Base-by-base conservation (phyloP, 53 echinoderm and acorn worm species). In the Echinarachnius parma region DNA sequence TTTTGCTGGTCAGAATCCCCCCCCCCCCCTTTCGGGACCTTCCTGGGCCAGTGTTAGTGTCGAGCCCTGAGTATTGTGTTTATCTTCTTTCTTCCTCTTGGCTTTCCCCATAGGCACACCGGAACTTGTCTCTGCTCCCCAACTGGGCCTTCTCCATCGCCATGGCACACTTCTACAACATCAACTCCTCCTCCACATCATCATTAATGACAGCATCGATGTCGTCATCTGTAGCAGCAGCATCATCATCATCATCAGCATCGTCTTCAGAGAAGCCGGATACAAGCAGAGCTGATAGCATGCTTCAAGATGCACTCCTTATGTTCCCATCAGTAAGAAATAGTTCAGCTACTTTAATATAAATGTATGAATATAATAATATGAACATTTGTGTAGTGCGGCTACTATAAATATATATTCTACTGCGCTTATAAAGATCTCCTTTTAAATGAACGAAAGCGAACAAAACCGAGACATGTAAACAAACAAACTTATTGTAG, bases 111-210 rank as follows among this genome's bases (percentile, higher is more conserved):
- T 19, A 95, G 96, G 87, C 87, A 19, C 96, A 95, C 74, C 84
- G 81, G 85, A 95, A 95, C 31, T 69, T 95, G 10, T 95, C 96
- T 24, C 96, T 91, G 65, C 76, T 95, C 28, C 96, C 96, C 14
- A 95, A 95, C 82, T 91, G 87, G 87, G 90, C 96, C 37, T 95
- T 84, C 74, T 91, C 91, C 48, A 56, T 83, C 1, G 96, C 96
- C 20, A 47, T 95, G 69, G 87, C 91, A 20, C 53, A 87, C 34
- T 95, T 84, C 77, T 67, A 82, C 56, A 74, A 36, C 54, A 79
- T 53, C 28, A 28, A 33, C 16, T 62, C 49, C 8, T 63, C 75
- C 16, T 72, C 74, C 1, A 34, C 69, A 33, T 57, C 74, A 0
- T 39, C 58, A 55, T 57, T 39, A 34, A 36, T 57, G 26, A 9